These are phyloP conservation scores for Grallaria varia DNA, from an alignment of 2,113 vertebrate species.

Conservation along the genomic window DNA sequence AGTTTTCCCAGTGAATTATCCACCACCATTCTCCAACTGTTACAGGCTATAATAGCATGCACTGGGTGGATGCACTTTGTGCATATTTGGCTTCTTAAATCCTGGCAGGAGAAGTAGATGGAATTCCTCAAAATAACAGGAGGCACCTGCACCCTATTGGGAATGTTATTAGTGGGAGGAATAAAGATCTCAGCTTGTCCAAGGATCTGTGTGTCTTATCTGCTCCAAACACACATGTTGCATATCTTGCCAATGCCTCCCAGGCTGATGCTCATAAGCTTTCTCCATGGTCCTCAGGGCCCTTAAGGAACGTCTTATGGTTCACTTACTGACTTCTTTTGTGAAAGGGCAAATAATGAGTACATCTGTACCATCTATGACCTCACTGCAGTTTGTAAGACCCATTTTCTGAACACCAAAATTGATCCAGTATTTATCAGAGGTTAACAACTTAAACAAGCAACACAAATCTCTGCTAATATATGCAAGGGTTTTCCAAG, in stretches of 20 bases:
- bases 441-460: background rate
- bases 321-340: background rate
- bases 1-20: background rate
- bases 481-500: background rate
- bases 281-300: background rate
- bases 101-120: constrained; percentile 15
- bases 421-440: background rate
- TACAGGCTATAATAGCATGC: background rate
- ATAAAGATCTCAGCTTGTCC: constrained; percentile 31
- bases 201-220: background rate
- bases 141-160: constrained; percentile 51
- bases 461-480: background rate
- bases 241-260: background rate
- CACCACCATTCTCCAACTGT: background rate
- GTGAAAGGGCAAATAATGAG: background rate
- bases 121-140: constrained; percentile 42
- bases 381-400: background rate
- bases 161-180: constrained; percentile 21
- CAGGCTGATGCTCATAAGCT: background rate
- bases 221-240: constrained; percentile 15
- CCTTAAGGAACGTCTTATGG: background rate
- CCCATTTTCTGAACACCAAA: background rate
- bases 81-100: background rate
- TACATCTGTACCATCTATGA: background rate
- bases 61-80: background rate